Evolutionary conservation across 2,113 vertebrate species (phyloP), one percentile per base, ranked within the genome.

Genomic region (Jacana jacana): DNA sequence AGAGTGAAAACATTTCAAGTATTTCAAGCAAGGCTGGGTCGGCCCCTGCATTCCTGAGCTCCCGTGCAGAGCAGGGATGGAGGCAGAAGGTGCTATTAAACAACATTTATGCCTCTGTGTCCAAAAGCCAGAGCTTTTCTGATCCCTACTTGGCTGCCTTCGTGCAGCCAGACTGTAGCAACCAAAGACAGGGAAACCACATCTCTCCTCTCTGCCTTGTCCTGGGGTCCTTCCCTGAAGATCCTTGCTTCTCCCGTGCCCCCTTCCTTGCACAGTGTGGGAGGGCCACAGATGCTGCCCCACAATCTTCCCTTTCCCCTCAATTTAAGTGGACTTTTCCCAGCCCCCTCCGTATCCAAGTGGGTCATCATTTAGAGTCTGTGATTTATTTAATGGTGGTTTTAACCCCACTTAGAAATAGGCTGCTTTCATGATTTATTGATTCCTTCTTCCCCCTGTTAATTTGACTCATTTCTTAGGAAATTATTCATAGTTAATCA

Each of bases 401-500:
- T 98, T 98, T 97, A 98, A 98, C 97, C 97, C 98, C 97, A 98
- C 98, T 98, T 98, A 98, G 97, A 97, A 98, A 97, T 52, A 95
- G 94, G 91, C 96, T 66, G 69, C 95, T 97, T 97, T 97, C 90
- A 90, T 98, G 98, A 98, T 98, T 98, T 98, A 98, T 98, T 95
- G 97, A 95, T 97, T 98, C 91, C 94, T 98, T 97, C 97, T 97
- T 98, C 97, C 95, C 77, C 97, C 97, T 96, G 96, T 97, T 98
- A 98, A 98, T 98, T 98, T 98, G 97, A 97, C 96, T 98, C 97
- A 96, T 98, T 98, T 97, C 97, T 97, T 98, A 97, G 97, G 96
- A 98, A 98, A 98, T 98, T 98, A 98, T 98, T 98, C 97, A 98
- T 97, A 94, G 96, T 96, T 98, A 98, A 98, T 98, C 98, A 98